A percentile compares a stretch with the other conserved stretches of the same genome.
phyloP scores from a whole-genome alignment of 1,140 invertebrate genomes.

The Callitettix versicolor region DNA sequence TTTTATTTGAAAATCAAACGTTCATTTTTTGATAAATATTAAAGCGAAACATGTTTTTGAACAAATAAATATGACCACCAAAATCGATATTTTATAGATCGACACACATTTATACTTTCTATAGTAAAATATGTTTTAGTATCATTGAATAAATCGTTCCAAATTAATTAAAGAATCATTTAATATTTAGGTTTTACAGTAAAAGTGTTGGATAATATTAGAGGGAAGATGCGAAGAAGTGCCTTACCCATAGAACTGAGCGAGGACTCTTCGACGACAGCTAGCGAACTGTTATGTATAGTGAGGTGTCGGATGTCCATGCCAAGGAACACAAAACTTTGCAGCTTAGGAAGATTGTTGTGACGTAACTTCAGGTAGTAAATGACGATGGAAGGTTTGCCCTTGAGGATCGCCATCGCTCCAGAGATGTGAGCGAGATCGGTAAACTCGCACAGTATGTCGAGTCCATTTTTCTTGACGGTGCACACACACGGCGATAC shows the following conservation, averaged over 20 bases:
- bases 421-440: slow-evolving; percentile 57
- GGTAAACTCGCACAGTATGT: slow-evolving; percentile 75
- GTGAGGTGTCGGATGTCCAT: slow-evolving; percentile 76
- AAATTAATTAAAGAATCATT: too few relatives aligned
- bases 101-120: too few relatives aligned
- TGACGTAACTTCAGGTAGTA: slow-evolving; percentile 77
- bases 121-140: too few relatives aligned
- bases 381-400: slow-evolving; percentile 53
- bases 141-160: too few relatives aligned
- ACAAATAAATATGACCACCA: too few relatives aligned
- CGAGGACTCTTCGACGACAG: slow-evolving; percentile 73
- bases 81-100: too few relatives aligned
- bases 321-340: slow-evolving; percentile 74
- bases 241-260: slow-evolving; percentile 67
- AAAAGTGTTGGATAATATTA: too few relatives aligned
- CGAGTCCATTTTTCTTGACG: slow-evolving; percentile 75
- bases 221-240: too few relatives aligned
- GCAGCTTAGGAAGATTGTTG: slow-evolving; percentile 69
- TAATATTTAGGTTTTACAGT: too few relatives aligned
- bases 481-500: slow-evolving; percentile 69
- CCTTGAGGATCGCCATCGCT: slow-evolving; percentile 65
- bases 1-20: too few relatives aligned
- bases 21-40: too few relatives aligned
- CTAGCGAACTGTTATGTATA: slow-evolving; percentile 75
- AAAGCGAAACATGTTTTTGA: too few relatives aligned